phyloP scores from a whole-genome alignment of 2,888 invertebrate genomes.

The Yponomeuta plumbellus region DNA sequence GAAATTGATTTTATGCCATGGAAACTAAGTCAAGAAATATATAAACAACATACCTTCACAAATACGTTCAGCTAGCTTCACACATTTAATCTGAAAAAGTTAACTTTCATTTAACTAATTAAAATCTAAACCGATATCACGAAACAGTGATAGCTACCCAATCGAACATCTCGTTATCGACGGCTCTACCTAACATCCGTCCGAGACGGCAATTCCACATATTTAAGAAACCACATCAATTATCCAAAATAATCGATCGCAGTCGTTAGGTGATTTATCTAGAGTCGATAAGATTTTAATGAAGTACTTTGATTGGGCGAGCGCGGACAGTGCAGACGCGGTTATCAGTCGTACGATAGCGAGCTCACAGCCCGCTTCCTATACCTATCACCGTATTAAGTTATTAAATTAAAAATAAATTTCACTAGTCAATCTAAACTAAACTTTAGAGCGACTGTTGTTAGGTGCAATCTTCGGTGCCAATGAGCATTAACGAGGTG shows the following conservation, averaged over 20 bases:
- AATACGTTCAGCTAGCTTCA: too few species aligned
- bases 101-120: not conserved
- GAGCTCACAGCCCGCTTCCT: slow-evolving; percentile 50
- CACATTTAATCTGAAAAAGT: not conserved
- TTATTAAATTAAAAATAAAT: slow-evolving; percentile 72
- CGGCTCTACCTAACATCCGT: not conserved
- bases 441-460: slow-evolving; percentile 33
- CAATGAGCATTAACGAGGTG: slow-evolving; percentile 64
- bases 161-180: slow-evolving; percentile 4
- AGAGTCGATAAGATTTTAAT: slow-evolving; percentile 75
- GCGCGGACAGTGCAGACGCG: slow-evolving; percentile 56
- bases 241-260: slow-evolving; percentile 74
- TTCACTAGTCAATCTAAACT: slow-evolving; percentile 35
- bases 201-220: slow-evolving; percentile 12
- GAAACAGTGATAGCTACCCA: not conserved
- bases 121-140: not conserved
- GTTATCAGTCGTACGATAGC: slow-evolving; percentile 64
- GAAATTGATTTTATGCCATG: too few species aligned
- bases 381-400: slow-evolving; percentile 69
- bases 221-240: slow-evolving; percentile 43
- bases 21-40: too few species aligned
- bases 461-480: slow-evolving; percentile 37
- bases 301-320: slow-evolving; percentile 76
- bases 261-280: slow-evolving; percentile 75
- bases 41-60: too few species aligned